These are phyloP conservation scores for Mus spretus DNA, from an alignment of 2,797 vertebrate species.

Conservation along the genomic window DNA sequence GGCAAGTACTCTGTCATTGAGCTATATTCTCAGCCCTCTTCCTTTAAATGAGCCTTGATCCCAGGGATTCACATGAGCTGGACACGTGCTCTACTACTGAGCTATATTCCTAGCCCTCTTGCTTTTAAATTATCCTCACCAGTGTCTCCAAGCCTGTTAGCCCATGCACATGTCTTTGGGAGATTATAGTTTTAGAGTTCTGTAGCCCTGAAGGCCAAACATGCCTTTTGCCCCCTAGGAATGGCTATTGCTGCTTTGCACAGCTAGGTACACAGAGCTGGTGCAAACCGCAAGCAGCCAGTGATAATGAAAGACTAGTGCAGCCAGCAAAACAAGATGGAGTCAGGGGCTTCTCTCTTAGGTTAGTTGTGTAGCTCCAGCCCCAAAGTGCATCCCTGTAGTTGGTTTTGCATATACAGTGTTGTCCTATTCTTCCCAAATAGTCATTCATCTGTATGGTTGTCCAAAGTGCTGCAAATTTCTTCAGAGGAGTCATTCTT, in stretches of 20 bases:
- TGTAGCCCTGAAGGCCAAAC: not conserved
- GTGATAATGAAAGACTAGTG: conserved; percentile 15
- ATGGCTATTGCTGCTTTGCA: not conserved
- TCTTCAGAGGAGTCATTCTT: conserved; percentile 53
- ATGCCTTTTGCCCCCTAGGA: not conserved
- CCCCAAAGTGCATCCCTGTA: not conserved
- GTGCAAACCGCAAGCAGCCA: not conserved
- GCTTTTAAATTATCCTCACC: not conserved
- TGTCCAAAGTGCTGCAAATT: not conserved
- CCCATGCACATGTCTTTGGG: not conserved
- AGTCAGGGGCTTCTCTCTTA: not conserved
- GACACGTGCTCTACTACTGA: not conserved
- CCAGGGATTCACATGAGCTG: not conserved
- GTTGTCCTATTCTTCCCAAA: not conserved
- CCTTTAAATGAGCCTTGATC: not conserved
- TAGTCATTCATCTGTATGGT: not conserved
- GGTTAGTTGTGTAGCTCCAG: not conserved
- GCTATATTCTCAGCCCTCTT: not conserved
- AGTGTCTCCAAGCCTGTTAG: not conserved
- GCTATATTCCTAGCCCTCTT: not conserved
- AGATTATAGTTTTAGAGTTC: conserved; percentile 37
- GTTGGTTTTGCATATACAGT: not conserved
- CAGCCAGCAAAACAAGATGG: not conserved
- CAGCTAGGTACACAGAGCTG: not conserved
- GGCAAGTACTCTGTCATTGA: not conserved